Evolutionary conservation across 1,140 invertebrate species (phyloP).

Genomic region (Drosophila busckii): DNA sequence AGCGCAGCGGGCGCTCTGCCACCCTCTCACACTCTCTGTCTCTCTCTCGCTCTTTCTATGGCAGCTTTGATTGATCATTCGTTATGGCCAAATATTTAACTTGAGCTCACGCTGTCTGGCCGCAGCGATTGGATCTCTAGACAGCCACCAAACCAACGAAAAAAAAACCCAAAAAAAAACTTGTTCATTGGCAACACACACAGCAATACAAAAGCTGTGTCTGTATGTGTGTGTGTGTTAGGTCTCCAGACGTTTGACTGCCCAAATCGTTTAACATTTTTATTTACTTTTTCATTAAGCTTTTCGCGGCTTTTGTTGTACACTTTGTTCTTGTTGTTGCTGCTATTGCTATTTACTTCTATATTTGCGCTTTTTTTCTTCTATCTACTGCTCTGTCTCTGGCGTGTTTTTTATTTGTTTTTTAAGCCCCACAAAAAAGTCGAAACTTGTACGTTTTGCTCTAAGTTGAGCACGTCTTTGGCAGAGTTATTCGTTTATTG

Average conservation of each 20-base stretch:
- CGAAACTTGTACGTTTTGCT: too few species aligned
- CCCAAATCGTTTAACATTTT: slow-evolving; percentile 39
- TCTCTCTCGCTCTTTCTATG: slow-evolving; percentile 3
- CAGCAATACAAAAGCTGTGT: not conserved
- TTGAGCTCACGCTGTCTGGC: slow-evolving; percentile 52
- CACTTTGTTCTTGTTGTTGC: slow-evolving; percentile 13
- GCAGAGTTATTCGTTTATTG: too few species aligned
- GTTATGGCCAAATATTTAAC: slow-evolving; percentile 58
- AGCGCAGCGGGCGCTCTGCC: too few species aligned
- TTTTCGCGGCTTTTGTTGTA: slow-evolving; percentile 62
- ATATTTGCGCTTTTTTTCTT: slow-evolving; percentile 28
- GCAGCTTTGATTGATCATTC: slow-evolving; percentile 65
- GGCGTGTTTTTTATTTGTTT: slow-evolving; percentile 19
- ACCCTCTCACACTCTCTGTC: not conserved
- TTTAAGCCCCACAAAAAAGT: slow-evolving; percentile 41
- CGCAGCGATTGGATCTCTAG: slow-evolving; percentile 27
- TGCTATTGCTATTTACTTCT: slow-evolving; percentile 11
- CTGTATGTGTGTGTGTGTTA: not conserved
- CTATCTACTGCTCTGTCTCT: slow-evolving; percentile 23
- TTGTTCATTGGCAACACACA: slow-evolving; percentile 27
- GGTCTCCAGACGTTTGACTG: slow-evolving; percentile 31
- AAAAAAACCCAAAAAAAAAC: slow-evolving; percentile 8
- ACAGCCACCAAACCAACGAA: not conserved
- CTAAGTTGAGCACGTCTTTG: too few species aligned
- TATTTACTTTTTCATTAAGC: slow-evolving; percentile 74